A percentile compares a stretch with the other conserved stretches of the same genome.
Conservation (phyloP, 2,113 vertebrate genomes). For the Jaculus jaculus region DNA sequence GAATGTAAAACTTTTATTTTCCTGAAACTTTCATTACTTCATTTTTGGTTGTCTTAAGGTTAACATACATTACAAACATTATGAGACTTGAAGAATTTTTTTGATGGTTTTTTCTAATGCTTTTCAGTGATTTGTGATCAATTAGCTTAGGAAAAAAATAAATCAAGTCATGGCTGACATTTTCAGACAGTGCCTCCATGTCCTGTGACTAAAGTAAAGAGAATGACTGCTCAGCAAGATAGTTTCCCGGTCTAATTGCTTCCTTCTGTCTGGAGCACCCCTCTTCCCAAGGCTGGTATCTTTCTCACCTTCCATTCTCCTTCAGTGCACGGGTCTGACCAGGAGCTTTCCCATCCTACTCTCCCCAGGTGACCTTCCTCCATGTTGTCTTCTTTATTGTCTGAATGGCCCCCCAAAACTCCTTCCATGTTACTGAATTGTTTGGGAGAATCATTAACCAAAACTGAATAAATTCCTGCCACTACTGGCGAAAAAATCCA, state of each 20-base stretch:
- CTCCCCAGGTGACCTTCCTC: background rate
- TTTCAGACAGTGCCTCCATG: slow-evolving; percentile 3
- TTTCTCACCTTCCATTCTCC: background rate
- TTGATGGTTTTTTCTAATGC: slow-evolving; percentile 34
- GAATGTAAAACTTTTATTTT: slow-evolving; percentile 33
- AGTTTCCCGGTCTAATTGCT: background rate
- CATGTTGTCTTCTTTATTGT: background rate
- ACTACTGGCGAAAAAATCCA: background rate
- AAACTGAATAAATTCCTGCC: background rate
- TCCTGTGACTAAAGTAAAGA: slow-evolving; percentile 38
- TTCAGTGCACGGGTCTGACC: slow-evolving; percentile 10
- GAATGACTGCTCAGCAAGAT: background rate
- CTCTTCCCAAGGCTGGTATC: slow-evolving; percentile 36
- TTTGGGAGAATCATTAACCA: slow-evolving; percentile 25
- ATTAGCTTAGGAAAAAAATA: slow-evolving; percentile 25
- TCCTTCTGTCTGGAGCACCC: background rate
- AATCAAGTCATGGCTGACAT: slow-evolving; percentile 40
- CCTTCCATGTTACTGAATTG: background rate
- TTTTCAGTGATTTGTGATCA: slow-evolving; percentile 44
- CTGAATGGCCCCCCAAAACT: background rate
- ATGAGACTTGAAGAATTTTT: slow-evolving; percentile 8
- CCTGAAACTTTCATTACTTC: slow-evolving; percentile 31
- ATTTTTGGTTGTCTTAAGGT: slow-evolving; percentile 29
- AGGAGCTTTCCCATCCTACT: background rate
- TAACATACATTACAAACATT: slow-evolving; percentile 20